Base-by-base conservation (phyloP, 2,888 invertebrate genomes). In the Craniophora ligustri region DNA sequence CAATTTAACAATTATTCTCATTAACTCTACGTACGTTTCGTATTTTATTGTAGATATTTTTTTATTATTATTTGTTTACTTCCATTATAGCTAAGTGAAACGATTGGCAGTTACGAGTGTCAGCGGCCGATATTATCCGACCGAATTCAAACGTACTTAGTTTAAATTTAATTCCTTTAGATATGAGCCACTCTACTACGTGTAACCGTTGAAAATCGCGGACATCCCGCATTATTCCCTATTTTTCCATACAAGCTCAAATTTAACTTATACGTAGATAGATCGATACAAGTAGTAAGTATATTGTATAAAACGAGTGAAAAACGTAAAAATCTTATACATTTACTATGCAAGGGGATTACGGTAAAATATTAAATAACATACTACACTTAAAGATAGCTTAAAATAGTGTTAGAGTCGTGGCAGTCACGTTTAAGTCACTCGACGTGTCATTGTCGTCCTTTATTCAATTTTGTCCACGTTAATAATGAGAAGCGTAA, bases 241-340 rank as follows among this genome's bases (percentile, higher is more conserved):
- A 83, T 79, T 72, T 84, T 76, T 90, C n/a, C 82, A 86, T 90
- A 91, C 87, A 92, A 92, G 92, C 92, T 93, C 92, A 90, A 90
- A 85, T 88, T 91, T 89, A 92, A 92, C 88, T 91, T 93, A 92
- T 89, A 88, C 73, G 72, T 82, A 86, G 81, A 85, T 91, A 91
- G 85, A 86, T 86, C 75, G 84, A 87, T 91, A 89, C 76, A 85
- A 85, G 82, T 87, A 84, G 78, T 79, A 86, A 85, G 87, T 91
- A 91, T 88, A 91, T 89, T 91, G 92, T 93, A 93, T 91, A 93
- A 92, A 93, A 93, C 87, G 91, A 91, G 92, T 93, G 92, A 91
- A 92, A 92, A 93, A 91, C 89, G 90, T 91, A 91, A 92, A 87
- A 87, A 85, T 79, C 88, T 91, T 91, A 91, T 78, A 84, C 67